Evolutionary conservation across 2,888 invertebrate species (phyloP), one percentile per base, ranked within the genome.

Genomic region (Metopia argyrocephala): DNA sequence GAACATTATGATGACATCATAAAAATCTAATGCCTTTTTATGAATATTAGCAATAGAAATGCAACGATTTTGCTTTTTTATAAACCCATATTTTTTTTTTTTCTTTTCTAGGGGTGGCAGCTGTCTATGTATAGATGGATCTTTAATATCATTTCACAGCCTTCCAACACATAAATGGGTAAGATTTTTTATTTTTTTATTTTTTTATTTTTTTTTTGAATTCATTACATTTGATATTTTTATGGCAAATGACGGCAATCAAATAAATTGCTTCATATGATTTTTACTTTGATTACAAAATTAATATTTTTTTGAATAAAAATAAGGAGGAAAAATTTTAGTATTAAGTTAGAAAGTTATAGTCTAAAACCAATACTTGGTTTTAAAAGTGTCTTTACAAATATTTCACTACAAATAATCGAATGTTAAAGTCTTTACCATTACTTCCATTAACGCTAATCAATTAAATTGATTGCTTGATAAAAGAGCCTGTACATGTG

Each of bases 41-140:
- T 79, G 79, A 79, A 79, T 79, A 79, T 76, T 79, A 79, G 71
- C 71, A 79, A 71, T 76, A 66, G 62, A 79, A 76, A 71, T 76
- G 79, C 79, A 79, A 76, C 75, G 64, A 18, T 38, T 38, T 38
- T 38, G 12, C 12, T 12, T 38, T 31, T 31, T 31, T 12, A 12
- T 48, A 38, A 38, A 38, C 38, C 15, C 38, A 38, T 38, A 38
- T 31, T 73, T 57, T 28, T 23, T 56, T 31, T 1, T 28, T 64
- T 64, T 62, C 20, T 64, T 64, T 18, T 6, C 38, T 15, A 38
- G 38, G 12, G 38, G 12, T 0, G 28, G 15, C 18, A 12, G 25
- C 50, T 62, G 31, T 50, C 18, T 65, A 27, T 18, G 23, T 69
- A 21, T 31, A 21, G 31, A 5, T 54, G 25, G 5, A 5, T 52